phyloP scores from a whole-genome alignment of 2,797 vertebrate genomes.

The Acanthornis magna region DNA sequence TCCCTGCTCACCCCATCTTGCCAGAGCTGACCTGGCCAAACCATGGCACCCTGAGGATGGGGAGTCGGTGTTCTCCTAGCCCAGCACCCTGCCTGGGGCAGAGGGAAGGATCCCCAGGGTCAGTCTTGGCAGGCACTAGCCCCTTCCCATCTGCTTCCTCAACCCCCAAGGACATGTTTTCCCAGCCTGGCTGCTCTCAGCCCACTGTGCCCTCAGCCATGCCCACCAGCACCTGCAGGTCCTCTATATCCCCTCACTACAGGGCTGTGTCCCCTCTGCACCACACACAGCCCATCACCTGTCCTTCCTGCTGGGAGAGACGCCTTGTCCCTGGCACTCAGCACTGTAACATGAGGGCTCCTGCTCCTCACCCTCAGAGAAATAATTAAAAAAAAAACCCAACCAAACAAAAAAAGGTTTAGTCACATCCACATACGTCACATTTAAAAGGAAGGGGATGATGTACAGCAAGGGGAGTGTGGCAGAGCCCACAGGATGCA shows the following conservation, averaged over 20 bases:
- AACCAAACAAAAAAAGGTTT: background rate
- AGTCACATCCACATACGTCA: constrained; percentile 52
- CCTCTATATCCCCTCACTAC: background rate
- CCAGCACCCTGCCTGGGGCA: background rate
- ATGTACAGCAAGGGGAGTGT: background rate
- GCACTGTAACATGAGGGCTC: background rate
- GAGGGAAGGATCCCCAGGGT: background rate
- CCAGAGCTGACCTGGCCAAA: background rate
- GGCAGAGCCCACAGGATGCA: background rate
- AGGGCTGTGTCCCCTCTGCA: no score
- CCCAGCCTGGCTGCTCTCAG: background rate
- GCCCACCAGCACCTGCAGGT: background rate
- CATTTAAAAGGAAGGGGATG: constrained; percentile 44
- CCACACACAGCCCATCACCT: background rate
- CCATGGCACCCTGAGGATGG: background rate
- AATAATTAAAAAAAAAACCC: background rate
- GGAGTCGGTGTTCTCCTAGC: fast-evolving
- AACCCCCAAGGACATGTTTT: fast-evolving
- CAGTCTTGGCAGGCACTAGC: background rate
- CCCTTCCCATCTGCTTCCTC: background rate
- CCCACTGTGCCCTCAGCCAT: no score
- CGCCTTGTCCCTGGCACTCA: background rate
- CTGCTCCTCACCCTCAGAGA: constrained; percentile 4
- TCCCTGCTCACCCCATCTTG: background rate
- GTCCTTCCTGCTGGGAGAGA: background rate